Conservation (phyloP, 1,140 invertebrate species). For the Acyrthosiphon pisum region DNA sequence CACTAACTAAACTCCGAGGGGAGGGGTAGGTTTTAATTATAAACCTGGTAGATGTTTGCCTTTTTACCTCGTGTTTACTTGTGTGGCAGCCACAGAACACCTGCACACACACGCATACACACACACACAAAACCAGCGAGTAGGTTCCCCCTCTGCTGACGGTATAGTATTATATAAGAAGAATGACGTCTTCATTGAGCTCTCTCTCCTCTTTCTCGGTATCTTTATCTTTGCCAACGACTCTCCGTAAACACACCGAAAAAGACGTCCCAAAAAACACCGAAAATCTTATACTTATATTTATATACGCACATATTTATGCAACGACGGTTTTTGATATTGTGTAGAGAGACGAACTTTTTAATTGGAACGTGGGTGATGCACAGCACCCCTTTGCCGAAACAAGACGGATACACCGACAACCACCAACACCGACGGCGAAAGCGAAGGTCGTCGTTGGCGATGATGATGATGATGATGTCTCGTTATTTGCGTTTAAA, state of each 20-base stretch:
- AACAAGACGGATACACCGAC: neutral
- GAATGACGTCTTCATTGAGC: neutral
- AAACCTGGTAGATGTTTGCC: constrained; percentile 30
- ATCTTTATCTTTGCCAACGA: neutral
- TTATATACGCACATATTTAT: neutral
- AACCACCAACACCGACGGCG: neutral
- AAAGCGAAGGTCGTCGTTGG: neutral
- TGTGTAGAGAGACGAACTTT: constrained; percentile 20
- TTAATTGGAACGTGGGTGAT: constrained; percentile 38
- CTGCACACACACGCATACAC: neutral
- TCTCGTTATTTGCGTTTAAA: constrained; percentile 46
- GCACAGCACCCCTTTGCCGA: neutral
- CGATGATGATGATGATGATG: neutral
- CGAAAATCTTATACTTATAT: constrained; percentile 9
- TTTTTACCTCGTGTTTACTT: constrained; percentile 36
- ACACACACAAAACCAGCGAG: neutral
- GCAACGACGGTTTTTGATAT: constrained; percentile 34
- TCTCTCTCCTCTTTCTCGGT: neutral
- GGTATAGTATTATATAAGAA: neutral
- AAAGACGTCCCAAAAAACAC: constrained; percentile 1
- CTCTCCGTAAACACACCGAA: neutral
- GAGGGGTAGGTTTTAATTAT: constrained; percentile 34
- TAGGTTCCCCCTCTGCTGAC: neutral
- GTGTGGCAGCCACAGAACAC: constrained; percentile 24
- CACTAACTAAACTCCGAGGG: neutral